phyloP scores from a whole-genome alignment of 2,797 vertebrate species.

The Neosalanx taihuensis region DNA sequence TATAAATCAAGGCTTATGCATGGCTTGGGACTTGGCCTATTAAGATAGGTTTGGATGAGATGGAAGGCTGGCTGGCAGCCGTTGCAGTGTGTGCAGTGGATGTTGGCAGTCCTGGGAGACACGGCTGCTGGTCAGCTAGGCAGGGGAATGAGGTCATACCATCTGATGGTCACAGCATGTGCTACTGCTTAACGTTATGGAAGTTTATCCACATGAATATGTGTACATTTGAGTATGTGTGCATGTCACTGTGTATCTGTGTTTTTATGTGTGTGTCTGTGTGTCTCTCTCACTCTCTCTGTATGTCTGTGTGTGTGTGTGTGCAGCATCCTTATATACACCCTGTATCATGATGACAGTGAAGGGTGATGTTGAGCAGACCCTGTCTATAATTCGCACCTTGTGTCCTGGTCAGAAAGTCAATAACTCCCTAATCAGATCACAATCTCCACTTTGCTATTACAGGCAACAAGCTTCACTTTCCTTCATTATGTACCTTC shows the following conservation, averaged over 20 bases:
- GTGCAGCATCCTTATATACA: not conserved
- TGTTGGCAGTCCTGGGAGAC: not conserved
- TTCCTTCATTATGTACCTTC: no score
- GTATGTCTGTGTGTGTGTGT: not conserved
- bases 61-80: not conserved
- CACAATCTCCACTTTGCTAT: no score
- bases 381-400: no score
- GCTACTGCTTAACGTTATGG: not conserved
- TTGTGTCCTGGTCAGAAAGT: no score
- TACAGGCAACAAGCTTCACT: no score
- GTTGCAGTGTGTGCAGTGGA: not conserved
- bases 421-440: no score
- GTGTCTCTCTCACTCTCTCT: not conserved
- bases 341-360: no score
- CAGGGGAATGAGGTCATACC: not conserved
- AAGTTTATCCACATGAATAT: not conserved
- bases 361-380: no score
- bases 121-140: not conserved
- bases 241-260: slow-evolving; percentile 6
- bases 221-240: slow-evolving; percentile 9
- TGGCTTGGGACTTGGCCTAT: no score
- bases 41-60: no score
- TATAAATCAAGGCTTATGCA: no score
- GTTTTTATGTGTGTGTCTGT: not conserved
- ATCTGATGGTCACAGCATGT: not conserved